A percentile compares a stretch with the other conserved stretches of the same genome.
Evolutionary conservation across 53 echinoderm and acorn worm species (phyloP).

Genomic region (Zoroaster sp.): DNA sequence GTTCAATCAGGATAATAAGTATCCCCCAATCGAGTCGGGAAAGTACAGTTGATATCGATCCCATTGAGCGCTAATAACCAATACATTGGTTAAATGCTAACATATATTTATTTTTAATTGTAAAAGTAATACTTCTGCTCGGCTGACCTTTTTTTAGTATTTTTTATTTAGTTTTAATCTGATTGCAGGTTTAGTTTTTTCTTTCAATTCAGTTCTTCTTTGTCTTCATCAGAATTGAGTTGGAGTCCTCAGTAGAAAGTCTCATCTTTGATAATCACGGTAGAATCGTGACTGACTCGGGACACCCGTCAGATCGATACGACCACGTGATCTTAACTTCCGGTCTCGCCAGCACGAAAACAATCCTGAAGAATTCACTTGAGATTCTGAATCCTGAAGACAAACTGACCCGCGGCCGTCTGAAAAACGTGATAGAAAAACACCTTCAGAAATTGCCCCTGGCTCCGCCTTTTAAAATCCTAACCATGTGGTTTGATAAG

Average conservation of each 20-base stretch:
- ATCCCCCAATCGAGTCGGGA: no score
- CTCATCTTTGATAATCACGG: constrained; percentile 43
- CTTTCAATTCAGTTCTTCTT: not conserved
- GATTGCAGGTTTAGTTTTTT: not conserved
- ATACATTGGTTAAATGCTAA: no score
- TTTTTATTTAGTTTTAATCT: not conserved
- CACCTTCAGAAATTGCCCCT: constrained; percentile 56
- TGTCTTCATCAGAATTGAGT: constrained; percentile 70
- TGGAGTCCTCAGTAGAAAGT: constrained; percentile 47
- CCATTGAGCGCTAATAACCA: no score
- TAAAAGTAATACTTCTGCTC: no score
- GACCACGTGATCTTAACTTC: constrained; percentile 92
- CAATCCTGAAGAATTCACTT: constrained; percentile 48
- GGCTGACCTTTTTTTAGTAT: no score
- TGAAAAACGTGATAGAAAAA: not conserved
- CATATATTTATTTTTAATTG: no score
- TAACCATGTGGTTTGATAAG: constrained; percentile 92
- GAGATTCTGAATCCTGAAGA: not conserved
- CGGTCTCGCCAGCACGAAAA: constrained; percentile 63
- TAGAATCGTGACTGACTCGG: constrained; percentile 40
- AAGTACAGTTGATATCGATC: no score
- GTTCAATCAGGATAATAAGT: no score
- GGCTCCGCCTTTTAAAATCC: constrained; percentile 87
- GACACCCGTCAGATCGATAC: constrained; percentile 44
- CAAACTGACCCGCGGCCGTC: not conserved